Conservation (phyloP, 1,140 invertebrate species). For the Drosophila oshimai region DNA sequence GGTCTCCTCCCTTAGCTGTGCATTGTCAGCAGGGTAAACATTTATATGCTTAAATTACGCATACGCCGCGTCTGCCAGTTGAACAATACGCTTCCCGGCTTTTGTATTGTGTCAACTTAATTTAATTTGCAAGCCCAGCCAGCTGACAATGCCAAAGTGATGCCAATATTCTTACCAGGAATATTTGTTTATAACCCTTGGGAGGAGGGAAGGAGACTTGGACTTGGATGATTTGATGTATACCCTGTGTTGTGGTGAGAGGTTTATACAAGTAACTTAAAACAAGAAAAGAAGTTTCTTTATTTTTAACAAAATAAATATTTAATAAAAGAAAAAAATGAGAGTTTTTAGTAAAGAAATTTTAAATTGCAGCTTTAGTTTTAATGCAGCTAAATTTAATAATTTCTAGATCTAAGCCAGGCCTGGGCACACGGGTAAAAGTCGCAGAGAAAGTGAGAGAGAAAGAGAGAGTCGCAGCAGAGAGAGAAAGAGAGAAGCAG, state of each 20-base stretch:
- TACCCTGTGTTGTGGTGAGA: not conserved
- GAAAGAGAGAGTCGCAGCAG: too few relatives aligned
- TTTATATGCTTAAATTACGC: slow-evolving; percentile 47
- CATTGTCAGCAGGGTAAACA: slow-evolving; percentile 30
- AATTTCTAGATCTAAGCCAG: too few relatives aligned
- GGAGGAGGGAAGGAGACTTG: not conserved
- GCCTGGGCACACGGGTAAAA: too few relatives aligned
- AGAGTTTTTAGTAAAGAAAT: too few relatives aligned
- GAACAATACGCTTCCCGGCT: slow-evolving; percentile 21
- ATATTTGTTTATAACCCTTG: not conserved
- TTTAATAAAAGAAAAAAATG: too few relatives aligned
- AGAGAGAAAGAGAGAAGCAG: too few relatives aligned
- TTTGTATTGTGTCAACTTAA: slow-evolving; percentile 42
- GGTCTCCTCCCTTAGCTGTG: too few relatives aligned
- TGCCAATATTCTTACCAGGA: slow-evolving; percentile 3
- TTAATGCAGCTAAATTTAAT: too few relatives aligned
- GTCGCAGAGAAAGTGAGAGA: too few relatives aligned
- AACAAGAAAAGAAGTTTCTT: not conserved
- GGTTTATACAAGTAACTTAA: not conserved
- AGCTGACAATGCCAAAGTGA: slow-evolving; percentile 31
- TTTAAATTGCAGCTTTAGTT: too few relatives aligned
- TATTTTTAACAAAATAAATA: too few relatives aligned
- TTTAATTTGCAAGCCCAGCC: slow-evolving; percentile 36
- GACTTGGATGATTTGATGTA: slow-evolving; percentile 4
- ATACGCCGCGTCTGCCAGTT: slow-evolving; percentile 28